Evolutionary conservation across 37 sponge, comb jelly and placozoan species (phyloP).

Genomic region (Chondrosia reniformis): DNA sequence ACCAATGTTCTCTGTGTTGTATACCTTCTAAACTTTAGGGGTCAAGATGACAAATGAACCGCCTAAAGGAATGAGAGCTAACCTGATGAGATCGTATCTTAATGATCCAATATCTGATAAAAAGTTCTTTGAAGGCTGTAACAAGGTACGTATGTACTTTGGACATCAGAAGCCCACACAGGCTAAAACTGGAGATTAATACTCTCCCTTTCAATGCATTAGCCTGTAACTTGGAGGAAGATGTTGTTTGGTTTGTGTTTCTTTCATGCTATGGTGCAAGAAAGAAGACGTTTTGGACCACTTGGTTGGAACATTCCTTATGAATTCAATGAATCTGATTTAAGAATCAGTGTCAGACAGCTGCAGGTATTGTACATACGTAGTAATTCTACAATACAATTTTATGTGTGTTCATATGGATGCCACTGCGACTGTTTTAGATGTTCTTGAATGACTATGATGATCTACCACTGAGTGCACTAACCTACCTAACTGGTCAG

Average conservation of each 20-base stretch:
- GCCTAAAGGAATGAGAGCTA: slow-evolving; percentile 98
- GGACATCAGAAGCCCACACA: too few species aligned
- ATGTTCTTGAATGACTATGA: slow-evolving; percentile 99
- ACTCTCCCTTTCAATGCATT: too few species aligned
- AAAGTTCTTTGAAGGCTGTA: slow-evolving; percentile 90
- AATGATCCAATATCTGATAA: slow-evolving; percentile 96
- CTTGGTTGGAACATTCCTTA: slow-evolving; percentile 99
- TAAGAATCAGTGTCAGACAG: slow-evolving; percentile 92
- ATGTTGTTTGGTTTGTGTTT: slow-evolving; percentile 96
- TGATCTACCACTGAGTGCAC: slow-evolving; percentile 83
- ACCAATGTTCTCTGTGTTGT: not conserved
- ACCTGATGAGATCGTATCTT: slow-evolving; percentile 96
- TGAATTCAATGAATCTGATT: slow-evolving; percentile 97
- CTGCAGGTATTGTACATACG: too few species aligned
- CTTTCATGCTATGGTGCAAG: slow-evolving; percentile 98
- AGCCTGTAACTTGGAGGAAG: slow-evolving; percentile 79
- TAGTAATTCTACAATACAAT: not conserved
- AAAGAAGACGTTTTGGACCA: slow-evolving; percentile 94
- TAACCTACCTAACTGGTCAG: slow-evolving; percentile 94
- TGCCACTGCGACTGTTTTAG: slow-evolving; percentile 22
- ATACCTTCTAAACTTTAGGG: slow-evolving; percentile 46
- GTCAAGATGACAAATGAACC: slow-evolving; percentile 99
- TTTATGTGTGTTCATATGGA: not conserved
- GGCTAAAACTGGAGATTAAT: too few species aligned
- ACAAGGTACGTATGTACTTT: too few species aligned